Conservation (phyloP, 2,113 vertebrate genomes). For the Galemys pyrenaicus region DNA sequence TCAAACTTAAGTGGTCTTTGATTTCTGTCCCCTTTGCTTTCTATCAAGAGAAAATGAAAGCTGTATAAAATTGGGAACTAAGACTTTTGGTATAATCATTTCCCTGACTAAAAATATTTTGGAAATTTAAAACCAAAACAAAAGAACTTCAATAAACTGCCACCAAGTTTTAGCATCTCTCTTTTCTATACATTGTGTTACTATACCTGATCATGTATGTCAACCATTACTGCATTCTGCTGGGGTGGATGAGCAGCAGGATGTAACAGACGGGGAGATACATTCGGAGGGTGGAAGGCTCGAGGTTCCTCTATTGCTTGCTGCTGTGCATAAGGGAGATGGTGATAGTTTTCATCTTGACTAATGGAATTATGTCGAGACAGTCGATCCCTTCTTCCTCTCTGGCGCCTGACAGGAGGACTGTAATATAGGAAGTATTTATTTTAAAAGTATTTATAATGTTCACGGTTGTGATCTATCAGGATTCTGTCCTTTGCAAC, state of each 20-base stretch:
- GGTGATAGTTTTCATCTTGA: conserved; percentile 96
- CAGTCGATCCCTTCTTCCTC: conserved; percentile 93
- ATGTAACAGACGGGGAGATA: conserved; percentile 95
- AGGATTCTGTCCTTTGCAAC: conserved; percentile 26
- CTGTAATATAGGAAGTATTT: conserved; percentile 84
- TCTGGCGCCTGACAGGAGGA: conserved; percentile 95
- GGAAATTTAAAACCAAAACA: conserved; percentile 11
- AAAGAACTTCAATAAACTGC: neutral
- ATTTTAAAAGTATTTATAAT: conserved; percentile 11
- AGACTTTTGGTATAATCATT: neutral
- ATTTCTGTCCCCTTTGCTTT: neutral
- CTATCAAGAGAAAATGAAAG: neutral
- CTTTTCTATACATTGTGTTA: neutral
- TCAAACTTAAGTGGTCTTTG: neutral
- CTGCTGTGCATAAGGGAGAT: conserved; percentile 92
- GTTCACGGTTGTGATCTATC: neutral
- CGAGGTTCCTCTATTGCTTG: conserved; percentile 94
- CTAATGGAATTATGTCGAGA: conserved; percentile 90
- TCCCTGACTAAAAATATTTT: neutral
- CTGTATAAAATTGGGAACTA: neutral
- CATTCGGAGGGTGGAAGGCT: conserved; percentile 95
- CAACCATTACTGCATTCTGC: conserved; percentile 95
- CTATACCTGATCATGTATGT: conserved; percentile 95
- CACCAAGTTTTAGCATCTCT: neutral
- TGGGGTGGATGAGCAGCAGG: conserved; percentile 94